Percentiles rank a stretch among this genome's conserved stretches.
phyloP scores from a whole-genome alignment of 2,113 vertebrate genomes.

The Cyprinus carpio region DNA sequence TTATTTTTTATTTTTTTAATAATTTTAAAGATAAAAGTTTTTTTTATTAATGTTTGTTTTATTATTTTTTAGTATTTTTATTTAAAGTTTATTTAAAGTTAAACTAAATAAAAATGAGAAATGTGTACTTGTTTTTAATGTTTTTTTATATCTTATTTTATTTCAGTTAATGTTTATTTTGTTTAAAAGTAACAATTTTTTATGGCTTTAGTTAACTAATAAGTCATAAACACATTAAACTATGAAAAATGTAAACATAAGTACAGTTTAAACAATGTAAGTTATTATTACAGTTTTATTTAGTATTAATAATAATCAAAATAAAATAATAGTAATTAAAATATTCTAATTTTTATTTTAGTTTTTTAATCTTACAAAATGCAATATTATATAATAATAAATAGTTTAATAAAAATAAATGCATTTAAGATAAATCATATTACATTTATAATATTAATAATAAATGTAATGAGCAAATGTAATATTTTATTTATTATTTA shows the following conservation, averaged over 20 bases:
- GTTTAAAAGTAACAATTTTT: background rate
- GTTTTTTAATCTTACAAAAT: background rate
- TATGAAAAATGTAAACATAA: background rate
- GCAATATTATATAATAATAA: background rate
- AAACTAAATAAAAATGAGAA: no score
- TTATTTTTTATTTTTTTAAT: background rate
- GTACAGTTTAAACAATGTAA: background rate
- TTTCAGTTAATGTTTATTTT: background rate
- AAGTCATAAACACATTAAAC: background rate
- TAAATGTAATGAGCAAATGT: background rate
- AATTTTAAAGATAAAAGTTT: background rate
- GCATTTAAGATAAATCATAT: background rate
- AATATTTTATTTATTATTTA: background rate
- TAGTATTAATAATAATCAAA: background rate
- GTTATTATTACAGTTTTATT: background rate
- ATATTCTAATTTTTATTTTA: background rate
- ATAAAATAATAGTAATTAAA: background rate
- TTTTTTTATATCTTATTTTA: no score
- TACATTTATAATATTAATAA: background rate
- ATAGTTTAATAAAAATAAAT: background rate
- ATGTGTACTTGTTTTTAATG: no score
- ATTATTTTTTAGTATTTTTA: no score
- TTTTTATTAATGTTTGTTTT: no score
- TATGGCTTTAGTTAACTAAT: background rate
- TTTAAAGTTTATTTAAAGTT: no score